Evolutionary conservation across 92 coral and sea anemone genomes (phyloP).

Genomic region (Blastomussa wellsi): DNA sequence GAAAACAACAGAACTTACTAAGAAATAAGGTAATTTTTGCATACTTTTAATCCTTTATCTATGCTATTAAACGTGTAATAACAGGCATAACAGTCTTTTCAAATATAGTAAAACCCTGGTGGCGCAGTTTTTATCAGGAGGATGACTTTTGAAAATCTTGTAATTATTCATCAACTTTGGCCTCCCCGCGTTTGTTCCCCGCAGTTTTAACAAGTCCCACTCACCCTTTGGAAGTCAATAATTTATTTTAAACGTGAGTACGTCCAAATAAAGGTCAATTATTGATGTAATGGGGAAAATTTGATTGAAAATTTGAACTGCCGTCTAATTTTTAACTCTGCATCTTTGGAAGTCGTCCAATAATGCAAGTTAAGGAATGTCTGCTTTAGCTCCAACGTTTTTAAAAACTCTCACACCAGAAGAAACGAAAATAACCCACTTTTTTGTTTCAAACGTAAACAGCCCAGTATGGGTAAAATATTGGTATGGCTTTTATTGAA

Average conservation of each 20-base stretch:
- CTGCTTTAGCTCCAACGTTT: background rate
- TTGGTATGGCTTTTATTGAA: background rate
- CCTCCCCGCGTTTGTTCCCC: background rate
- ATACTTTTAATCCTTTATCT: background rate
- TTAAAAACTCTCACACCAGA: background rate
- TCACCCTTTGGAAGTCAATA: slow-evolving; percentile 10
- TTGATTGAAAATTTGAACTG: slow-evolving; percentile 2
- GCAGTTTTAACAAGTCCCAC: background rate
- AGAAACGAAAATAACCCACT: background rate
- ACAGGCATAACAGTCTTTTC: background rate
- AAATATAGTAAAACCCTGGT: background rate
- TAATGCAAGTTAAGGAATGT: slow-evolving; percentile 3
- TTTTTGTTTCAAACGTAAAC: background rate
- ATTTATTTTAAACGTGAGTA: slow-evolving; percentile 25
- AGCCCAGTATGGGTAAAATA: slow-evolving; percentile 10
- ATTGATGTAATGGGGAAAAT: slow-evolving; percentile 33
- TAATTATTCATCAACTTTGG: background rate
- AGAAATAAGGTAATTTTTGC: background rate
- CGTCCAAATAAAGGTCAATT: slow-evolving; percentile 26
- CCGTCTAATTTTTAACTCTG: background rate
- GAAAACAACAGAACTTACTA: too few relatives aligned
- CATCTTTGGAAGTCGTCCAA: background rate
- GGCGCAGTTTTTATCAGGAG: background rate
- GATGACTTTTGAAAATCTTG: background rate
- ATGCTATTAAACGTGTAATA: background rate